Evolutionary conservation across 2,113 vertebrate species (phyloP).

Genomic region (human): GRCh38 chr13:77691001-77691500

Average conservation of each 20-base stretch:
- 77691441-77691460: slow-evolving; percentile 36
- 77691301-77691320: too few species aligned
- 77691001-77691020: background rate
- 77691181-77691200: background rate
- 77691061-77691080: background rate
- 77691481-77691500: slow-evolving; percentile 10
- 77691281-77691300: background rate
- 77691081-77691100: background rate
- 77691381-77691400: too few species aligned
- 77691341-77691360: too few species aligned
- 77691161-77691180: background rate
- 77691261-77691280: background rate
- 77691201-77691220: background rate
- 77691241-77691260: slow-evolving; percentile 11
- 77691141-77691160: background rate
- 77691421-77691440: background rate
- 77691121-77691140: background rate
- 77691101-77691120: rapidly evolving
- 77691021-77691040: background rate
- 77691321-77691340: too few species aligned
- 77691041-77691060: background rate
- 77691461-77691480: slow-evolving; percentile 1
- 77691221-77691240: background rate
- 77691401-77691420: background rate
- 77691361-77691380: too few species aligned